phyloP scores from a whole-genome alignment of 2,797 vertebrate genomes.

The Eulemur coronatus region DNA sequence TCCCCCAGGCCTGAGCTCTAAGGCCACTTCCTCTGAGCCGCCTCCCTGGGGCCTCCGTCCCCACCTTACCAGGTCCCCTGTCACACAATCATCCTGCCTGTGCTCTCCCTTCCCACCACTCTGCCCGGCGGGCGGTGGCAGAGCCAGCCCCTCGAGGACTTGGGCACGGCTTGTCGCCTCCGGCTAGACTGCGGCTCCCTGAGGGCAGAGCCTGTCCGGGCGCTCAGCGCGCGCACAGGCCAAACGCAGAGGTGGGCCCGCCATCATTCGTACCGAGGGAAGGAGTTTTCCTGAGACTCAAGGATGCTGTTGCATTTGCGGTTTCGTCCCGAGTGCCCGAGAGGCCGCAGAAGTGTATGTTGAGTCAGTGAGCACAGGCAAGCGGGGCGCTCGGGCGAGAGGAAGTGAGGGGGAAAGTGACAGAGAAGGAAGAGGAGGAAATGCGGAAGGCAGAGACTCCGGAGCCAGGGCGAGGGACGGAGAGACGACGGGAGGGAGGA shows the following conservation, averaged over 20 bases:
- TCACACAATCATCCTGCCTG: fast-evolving
- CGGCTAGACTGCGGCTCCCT: neutral
- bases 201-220: neutral
- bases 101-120: neutral
- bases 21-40: neutral
- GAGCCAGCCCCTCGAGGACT: neutral
- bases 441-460: neutral
- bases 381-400: neutral
- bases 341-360: neutral
- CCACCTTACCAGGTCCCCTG: too few relatives aligned
- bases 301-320: neutral
- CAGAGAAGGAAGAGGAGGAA: neutral
- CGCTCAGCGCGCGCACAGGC: neutral
- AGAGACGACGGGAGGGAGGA: too few relatives aligned
- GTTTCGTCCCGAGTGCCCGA: neutral
- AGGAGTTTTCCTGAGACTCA: neutral
- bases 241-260: neutral
- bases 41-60: neutral
- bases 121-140: neutral
- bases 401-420: neutral
- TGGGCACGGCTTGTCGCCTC: fast-evolving
- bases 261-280: fast-evolving
- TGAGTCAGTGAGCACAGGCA: neutral
- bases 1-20: neutral
- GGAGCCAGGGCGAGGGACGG: neutral